Evolutionary conservation across 2,113 vertebrate species (phyloP).

Genomic region (Tachycineta bicolor): DNA sequence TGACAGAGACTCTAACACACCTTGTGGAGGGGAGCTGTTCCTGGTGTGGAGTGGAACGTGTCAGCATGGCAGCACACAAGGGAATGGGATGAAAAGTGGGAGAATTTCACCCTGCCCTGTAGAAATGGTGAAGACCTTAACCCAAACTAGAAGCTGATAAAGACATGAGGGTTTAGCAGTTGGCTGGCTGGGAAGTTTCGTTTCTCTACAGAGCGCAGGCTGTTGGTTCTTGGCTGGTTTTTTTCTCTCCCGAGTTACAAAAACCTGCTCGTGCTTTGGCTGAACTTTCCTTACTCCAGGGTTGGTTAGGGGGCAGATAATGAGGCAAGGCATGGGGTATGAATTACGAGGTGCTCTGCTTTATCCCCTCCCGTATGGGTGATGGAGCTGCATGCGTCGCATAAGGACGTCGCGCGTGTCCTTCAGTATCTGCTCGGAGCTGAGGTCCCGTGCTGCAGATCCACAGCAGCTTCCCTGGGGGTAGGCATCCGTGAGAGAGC

Average conservation of each 20-base stretch:
- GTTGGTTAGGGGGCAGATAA: neutral
- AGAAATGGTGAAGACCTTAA: neutral
- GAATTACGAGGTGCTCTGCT: neutral
- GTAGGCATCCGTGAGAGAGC: neutral
- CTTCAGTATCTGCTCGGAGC: neutral
- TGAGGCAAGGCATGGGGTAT: neutral
- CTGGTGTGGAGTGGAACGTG: rapidly evolving
- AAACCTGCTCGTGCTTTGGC: neutral
- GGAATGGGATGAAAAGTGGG: neutral
- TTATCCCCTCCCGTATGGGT: neutral
- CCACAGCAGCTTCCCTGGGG: neutral
- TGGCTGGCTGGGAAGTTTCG: neutral
- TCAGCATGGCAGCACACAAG: neutral
- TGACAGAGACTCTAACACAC: neutral
- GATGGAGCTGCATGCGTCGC: neutral
- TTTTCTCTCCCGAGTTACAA: neutral
- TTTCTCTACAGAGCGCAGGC: neutral
- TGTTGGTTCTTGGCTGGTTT: neutral
- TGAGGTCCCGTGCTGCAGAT: neutral
- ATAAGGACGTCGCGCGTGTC: neutral
- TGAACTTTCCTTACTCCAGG: neutral
- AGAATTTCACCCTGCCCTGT: neutral
- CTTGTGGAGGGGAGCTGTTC: neutral
- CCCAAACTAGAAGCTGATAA: neutral
- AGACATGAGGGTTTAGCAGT: neutral